Evolutionary conservation across 92 coral and sea anemone species (phyloP).

Genomic region (Actinostola sp.): DNA sequence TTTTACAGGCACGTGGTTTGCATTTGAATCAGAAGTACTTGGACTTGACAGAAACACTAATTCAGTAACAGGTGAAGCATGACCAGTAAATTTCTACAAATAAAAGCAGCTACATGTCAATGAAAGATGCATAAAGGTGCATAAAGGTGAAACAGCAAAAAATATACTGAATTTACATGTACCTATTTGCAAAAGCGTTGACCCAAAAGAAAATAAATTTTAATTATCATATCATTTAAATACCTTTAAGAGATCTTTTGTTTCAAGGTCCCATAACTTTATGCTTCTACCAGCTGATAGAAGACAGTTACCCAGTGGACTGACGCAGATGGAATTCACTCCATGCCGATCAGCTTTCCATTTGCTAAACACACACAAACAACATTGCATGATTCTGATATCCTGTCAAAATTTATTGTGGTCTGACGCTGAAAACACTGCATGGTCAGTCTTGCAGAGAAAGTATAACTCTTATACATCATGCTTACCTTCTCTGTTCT

Average conservation of each 20-base stretch:
- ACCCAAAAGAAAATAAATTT: too few relatives aligned
- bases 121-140: too few relatives aligned
- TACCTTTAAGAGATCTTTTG: slow-evolving; percentile 87
- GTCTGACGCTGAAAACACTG: too few relatives aligned
- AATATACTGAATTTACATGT: too few relatives aligned
- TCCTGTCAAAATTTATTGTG: neutral
- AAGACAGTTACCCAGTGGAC: slow-evolving; percentile 78
- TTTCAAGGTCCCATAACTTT: slow-evolving; percentile 93
- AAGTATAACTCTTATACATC: neutral
- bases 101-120: neutral
- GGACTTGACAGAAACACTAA: slow-evolving; percentile 81
- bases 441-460: too few relatives aligned
- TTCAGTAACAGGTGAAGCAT: slow-evolving; percentile 81
- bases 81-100: slow-evolving; percentile 92
- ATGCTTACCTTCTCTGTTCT: slow-evolving; percentile 76
- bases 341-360: slow-evolving; percentile 96
- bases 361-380: slow-evolving; percentile 52
- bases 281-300: slow-evolving; percentile 97
- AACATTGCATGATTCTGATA: neutral
- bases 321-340: slow-evolving; percentile 75
- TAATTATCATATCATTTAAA: too few relatives aligned
- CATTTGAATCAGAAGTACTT: slow-evolving; percentile 64
- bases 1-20: slow-evolving; percentile 67
- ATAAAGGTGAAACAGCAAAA: too few relatives aligned
- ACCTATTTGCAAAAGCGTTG: too few relatives aligned